A percentile compares a stretch with the other conserved stretches of the same genome.
phyloP scores from a whole-genome alignment of 2,113 vertebrate genomes.

The Onychostruthus taczanowskii region DNA sequence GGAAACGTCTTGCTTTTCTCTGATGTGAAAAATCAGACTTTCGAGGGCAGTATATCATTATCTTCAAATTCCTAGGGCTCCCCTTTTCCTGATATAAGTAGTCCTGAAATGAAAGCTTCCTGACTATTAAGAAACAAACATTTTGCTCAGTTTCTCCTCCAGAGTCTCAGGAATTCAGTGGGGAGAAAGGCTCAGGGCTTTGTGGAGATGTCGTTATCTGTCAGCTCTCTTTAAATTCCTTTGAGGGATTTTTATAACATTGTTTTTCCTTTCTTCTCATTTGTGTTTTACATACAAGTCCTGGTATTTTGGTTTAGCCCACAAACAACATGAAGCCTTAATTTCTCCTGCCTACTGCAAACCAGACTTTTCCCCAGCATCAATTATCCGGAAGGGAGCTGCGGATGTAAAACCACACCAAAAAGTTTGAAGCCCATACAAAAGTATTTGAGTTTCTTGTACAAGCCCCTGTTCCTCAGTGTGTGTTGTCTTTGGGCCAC shows the following conservation, averaged over 20 bases:
- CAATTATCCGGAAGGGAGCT: conserved; percentile 37
- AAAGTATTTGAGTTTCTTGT: not conserved
- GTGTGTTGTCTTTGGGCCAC: not conserved
- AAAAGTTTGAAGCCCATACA: not conserved
- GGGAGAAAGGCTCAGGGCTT: not conserved
- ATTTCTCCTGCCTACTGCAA: conserved; percentile 49
- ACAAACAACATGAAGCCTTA: conserved; percentile 30
- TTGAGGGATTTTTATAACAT: conserved; percentile 21
- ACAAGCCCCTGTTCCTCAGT: not conserved
- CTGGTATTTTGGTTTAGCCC: conserved; percentile 58
- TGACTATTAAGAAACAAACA: not conserved
- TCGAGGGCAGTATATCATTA: not conserved
- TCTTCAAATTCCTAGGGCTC: not conserved
- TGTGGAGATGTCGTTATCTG: not conserved
- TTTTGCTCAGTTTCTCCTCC: not conserved
- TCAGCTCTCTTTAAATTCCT: not conserved
- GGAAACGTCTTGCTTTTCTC: not conserved
- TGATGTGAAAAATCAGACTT: not conserved
- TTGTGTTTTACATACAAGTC: conserved; percentile 42
- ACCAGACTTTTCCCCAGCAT: conserved; percentile 33
- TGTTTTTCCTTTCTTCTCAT: conserved; percentile 37
- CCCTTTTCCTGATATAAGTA: not conserved
- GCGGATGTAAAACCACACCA: conserved; percentile 55
- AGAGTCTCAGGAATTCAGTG: not conserved
- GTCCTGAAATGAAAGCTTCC: not conserved